Evolutionary conservation across 2,797 vertebrate species (phyloP), one percentile per base, ranked within the genome.

Genomic region (Tadarida brasiliensis): DNA sequence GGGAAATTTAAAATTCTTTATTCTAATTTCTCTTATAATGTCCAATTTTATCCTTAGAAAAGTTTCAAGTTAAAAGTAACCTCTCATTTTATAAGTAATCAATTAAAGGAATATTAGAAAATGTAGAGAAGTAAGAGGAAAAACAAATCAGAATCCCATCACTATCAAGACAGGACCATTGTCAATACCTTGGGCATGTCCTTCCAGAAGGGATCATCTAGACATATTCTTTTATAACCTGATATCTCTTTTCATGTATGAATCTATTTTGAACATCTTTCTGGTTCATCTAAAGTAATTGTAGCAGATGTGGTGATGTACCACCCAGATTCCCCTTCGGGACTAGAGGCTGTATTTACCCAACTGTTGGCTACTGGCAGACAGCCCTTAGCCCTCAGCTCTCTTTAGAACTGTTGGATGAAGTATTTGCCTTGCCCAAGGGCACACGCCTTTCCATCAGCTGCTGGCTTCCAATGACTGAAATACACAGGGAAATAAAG

Each of bases 201-300:
- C 28, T 92, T 81, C 26, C 59, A 80, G 90, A 90, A 78, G 16
- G 7, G 39, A 57, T 81, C n/a, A 51, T 30, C 0, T 35, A 56
- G 49, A 56, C 12, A 61, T 30, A 57, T 11, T 30, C 28, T 87
- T 87, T 93, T 35, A 91, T 83, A 89, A 77, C 11, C n/a, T 76
- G 6, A 82, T 67, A 22, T 54, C 28, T 83, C 26, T 77, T 78
- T 59, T 57, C 28, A 59, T 33, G 35, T 22, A 56, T 30, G 85
- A 78, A 94, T 95, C 73, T 86, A 47, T 81, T 68, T 78, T 76
- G 22, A 87, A 71, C 30, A 73, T 74, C 33, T 77, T 87, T 96
- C 70, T 68, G 35, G 14, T 77, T 80, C 65, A 88, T 63, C 56
- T 49, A 35, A 63, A 83, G 33, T 68, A 33, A 67, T n/a, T 49